These are phyloP conservation scores for Cephalopterus ornatus DNA, from an alignment of 2,113 vertebrate species.

Conservation along the genomic window DNA sequence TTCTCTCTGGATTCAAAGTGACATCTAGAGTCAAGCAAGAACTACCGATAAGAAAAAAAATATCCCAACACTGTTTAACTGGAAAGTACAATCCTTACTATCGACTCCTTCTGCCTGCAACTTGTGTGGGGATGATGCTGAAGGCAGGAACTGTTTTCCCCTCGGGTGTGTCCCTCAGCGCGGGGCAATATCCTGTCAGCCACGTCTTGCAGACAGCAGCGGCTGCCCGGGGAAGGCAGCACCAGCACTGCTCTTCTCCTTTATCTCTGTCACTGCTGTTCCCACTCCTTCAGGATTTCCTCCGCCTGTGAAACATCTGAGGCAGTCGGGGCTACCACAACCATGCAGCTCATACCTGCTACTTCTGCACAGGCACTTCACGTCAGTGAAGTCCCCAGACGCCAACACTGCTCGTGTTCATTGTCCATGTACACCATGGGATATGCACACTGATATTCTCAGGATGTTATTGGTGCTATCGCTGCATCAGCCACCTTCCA, in stretches of 20 bases:
- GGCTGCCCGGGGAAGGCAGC: neutral
- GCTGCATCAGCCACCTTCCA: neutral
- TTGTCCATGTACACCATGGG: neutral
- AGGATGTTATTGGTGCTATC: neutral
- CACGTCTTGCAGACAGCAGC: neutral
- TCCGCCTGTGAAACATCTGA: neutral
- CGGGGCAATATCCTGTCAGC: neutral
- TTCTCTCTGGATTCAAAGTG: neutral
- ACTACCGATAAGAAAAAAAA: neutral
- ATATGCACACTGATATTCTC: neutral
- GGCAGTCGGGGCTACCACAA: neutral
- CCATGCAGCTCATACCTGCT: neutral
- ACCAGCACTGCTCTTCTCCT: neutral
- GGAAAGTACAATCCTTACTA: neutral
- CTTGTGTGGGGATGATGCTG: neutral
- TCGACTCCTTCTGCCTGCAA: neutral
- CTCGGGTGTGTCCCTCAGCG: accelerated
- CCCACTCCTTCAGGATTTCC: neutral
- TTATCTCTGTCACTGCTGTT: neutral
- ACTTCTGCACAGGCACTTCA: neutral
- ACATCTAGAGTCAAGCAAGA: neutral
- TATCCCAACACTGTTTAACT: neutral
- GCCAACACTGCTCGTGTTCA: neutral
- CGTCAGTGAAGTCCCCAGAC: neutral
- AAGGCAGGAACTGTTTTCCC: neutral